A percentile compares a stretch with the other conserved stretches of the same genome.
These are phyloP conservation scores for Brachyrhaphis roseni DNA, from an alignment of 2,797 vertebrate genomes.

Conservation along the genomic window DNA sequence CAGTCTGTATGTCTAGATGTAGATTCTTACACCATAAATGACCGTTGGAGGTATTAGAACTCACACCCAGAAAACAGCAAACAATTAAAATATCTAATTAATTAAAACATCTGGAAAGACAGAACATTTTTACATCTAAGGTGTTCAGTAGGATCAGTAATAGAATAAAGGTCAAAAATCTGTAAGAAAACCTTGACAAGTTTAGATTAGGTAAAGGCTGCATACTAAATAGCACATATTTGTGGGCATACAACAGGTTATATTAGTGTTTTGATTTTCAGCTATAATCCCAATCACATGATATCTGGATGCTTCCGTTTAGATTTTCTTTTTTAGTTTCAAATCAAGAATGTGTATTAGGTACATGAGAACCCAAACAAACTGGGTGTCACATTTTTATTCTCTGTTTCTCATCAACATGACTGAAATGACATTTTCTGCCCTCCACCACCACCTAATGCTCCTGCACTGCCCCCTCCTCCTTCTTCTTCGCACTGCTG, in stretches of 20 bases:
- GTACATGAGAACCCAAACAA: background rate
- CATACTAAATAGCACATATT: background rate
- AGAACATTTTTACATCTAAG: background rate
- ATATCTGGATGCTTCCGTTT: background rate
- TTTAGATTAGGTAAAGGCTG: background rate
- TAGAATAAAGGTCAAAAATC: background rate
- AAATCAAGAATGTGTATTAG: constrained; percentile 1
- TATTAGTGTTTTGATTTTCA: background rate
- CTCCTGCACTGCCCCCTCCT: constrained; percentile 6
- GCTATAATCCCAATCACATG: background rate
- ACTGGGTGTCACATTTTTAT: constrained; percentile 3
- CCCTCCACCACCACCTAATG: constrained; percentile 27
- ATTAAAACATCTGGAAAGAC: background rate
- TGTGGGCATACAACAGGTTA: background rate
- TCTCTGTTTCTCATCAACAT: constrained; percentile 22
- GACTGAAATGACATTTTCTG: constrained; percentile 47
- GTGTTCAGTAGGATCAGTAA: background rate
- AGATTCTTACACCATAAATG: background rate
- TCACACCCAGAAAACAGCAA: background rate
- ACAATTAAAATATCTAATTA: background rate
- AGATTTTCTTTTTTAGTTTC: background rate
- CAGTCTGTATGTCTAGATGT: background rate
- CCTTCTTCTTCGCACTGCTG: constrained; percentile 65
- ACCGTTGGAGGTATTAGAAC: background rate
- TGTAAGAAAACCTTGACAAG: background rate